Base-by-base conservation (phyloP, 2,113 vertebrate species). In the Octodon degus region DNA sequence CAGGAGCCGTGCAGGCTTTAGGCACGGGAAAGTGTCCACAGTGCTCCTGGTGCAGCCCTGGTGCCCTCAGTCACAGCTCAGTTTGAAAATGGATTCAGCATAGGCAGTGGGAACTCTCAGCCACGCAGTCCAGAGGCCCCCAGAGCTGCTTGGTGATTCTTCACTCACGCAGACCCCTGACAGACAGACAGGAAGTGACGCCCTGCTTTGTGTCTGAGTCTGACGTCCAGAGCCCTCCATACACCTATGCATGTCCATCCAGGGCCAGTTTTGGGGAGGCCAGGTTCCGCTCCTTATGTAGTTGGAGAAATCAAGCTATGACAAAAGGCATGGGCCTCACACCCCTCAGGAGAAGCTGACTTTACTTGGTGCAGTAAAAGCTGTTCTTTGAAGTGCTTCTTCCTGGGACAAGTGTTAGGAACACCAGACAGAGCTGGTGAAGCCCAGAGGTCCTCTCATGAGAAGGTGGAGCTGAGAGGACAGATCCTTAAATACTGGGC, bases 1-100 rank as follows among this genome's bases (percentile, higher is more conserved):
- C 2, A 1, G 40, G 8, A 34, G n/a, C 53, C 32, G 37, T 20
- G 3, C 3, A 43, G 30, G 0, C 34, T 1, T 32, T 22, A 50
- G 55, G 24, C 53, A 25, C 12, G 17, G 37, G 40, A 14, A 27
- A 47, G 40, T 77, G 5, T 27, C 43, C 27, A 40, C 37, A 58
- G 20, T 65, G 53, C n/a, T 65, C 1, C 65, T n/a, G 2, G 8
- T 40, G 14, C 43, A 2, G n/a, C 34, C 53, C 17, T 65, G 40
- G 24, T n/a, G 24, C 34, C 70, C 70, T 37, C 47, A 53, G 62
- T 86, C 40, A 37, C 32, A 12, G 43, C 79, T 70, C 65, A 25
- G 53, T 92, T 86, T 76, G 62, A 50, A 90, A 86, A 47, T 19
- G 13, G 12, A 14, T 77, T 77, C 63, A 5, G 74, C 87, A 55